phyloP scores from a whole-genome alignment of 2,797 vertebrate species.

The Labroides dimidiatus region DNA sequence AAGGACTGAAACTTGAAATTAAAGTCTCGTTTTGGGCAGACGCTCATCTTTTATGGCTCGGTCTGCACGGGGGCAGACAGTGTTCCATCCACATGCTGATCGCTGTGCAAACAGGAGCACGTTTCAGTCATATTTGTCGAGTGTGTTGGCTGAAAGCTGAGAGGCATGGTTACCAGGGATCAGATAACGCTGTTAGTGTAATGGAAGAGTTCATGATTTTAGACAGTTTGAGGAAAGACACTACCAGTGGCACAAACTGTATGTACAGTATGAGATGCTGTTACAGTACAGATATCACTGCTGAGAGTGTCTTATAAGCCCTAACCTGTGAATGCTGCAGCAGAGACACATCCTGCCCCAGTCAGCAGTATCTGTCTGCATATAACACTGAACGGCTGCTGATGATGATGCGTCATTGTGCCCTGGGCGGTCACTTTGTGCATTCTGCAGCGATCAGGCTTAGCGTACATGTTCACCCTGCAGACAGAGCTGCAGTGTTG shows the following conservation, averaged over 20 bases:
- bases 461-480: conserved; percentile 12
- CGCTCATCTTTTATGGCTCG: neutral
- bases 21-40: neutral
- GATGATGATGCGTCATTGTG: conserved; percentile 12
- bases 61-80: conserved; percentile 1
- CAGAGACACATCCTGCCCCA: neutral
- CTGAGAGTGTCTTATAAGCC: neutral
- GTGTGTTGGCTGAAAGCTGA: conserved; percentile 11
- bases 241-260: neutral
- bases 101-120: conserved; percentile 56
- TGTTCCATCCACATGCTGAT: conserved; percentile 22
- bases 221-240: neutral
- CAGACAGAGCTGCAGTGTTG: conserved; percentile 55
- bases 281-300: neutral
- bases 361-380: conserved; percentile 37
- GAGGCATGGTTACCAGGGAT: conserved; percentile 50
- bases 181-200: conserved; percentile 12
- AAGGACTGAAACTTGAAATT: conserved; percentile 11
- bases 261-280: neutral
- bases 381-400: conserved; percentile 25
- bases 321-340: conserved; percentile 16
- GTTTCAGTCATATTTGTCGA: conserved; percentile 63
- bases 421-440: conserved; percentile 26
- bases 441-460: conserved; percentile 34
- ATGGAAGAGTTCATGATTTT: conserved; percentile 8